phyloP scores from a whole-genome alignment of 2,113 vertebrate species.

The Anas platyrhynchos region DNA sequence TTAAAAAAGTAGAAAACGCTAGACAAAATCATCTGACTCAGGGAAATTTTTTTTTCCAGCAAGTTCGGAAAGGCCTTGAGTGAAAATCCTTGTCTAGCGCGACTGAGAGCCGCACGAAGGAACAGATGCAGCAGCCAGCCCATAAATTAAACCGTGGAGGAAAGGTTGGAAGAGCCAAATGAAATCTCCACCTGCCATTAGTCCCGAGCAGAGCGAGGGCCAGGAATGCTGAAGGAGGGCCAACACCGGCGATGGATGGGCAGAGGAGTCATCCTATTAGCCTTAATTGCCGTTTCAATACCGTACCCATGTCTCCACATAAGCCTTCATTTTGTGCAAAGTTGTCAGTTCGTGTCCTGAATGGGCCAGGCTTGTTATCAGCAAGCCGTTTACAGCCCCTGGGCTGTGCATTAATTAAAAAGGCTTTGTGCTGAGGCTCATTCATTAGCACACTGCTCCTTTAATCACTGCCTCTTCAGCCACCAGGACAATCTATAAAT shows the following conservation, averaged over 20 bases:
- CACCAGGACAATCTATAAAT: conserved; percentile 85
- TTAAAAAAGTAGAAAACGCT: not conserved
- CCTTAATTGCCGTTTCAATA: conserved; percentile 71
- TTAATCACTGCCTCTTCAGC: conserved; percentile 83
- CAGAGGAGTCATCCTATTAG: conserved; percentile 27
- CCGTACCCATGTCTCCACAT: conserved; percentile 21
- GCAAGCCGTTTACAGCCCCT: conserved; percentile 73
- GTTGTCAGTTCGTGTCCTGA: conserved; percentile 75
- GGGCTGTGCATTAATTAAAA: conserved; percentile 79
- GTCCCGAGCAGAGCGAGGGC: not conserved
- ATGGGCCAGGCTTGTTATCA: conserved; percentile 76
- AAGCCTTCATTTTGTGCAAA: conserved; percentile 65
- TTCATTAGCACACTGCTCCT: conserved; percentile 78
- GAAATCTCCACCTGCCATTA: conserved; percentile 12
- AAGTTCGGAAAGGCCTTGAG: not conserved
- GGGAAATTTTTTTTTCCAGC: not conserved
- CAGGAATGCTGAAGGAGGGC: not conserved
- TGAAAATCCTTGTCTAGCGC: not conserved
- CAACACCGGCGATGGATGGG: not conserved
- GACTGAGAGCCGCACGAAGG: not conserved
- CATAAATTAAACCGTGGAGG: not conserved
- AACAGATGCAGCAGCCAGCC: not conserved
- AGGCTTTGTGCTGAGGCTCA: conserved; percentile 72
- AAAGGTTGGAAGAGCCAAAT: conserved; percentile 33
- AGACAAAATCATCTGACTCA: not conserved